These are phyloP conservation scores for Motacilla tschutschensis DNA, from an alignment of 2,113 vertebrate genomes.

Conservation along the genomic window DNA sequence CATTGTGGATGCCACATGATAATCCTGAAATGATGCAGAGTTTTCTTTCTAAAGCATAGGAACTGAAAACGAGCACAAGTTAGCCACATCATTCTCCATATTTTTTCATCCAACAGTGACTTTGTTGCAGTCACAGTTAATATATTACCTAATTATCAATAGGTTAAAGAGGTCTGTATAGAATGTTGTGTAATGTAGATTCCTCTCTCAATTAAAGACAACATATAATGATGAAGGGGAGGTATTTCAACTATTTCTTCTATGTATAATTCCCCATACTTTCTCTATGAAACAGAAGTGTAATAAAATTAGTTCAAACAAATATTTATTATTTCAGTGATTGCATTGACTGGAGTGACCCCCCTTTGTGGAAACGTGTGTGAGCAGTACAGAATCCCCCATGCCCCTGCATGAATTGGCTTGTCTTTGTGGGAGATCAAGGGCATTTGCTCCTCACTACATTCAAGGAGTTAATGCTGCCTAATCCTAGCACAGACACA, in stretches of 20 bases:
- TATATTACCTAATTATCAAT: background rate
- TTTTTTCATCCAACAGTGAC: background rate
- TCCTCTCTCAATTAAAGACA: background rate
- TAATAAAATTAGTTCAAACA: background rate
- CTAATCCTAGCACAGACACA: background rate
- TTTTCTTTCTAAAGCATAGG: constrained; percentile 6
- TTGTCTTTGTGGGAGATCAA: background rate
- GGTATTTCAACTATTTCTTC: background rate
- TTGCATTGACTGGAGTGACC: background rate
- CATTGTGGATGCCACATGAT: background rate
- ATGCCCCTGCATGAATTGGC: background rate
- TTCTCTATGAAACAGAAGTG: background rate
- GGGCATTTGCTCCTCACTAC: background rate
- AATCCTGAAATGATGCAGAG: background rate
- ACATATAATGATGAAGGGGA: background rate
- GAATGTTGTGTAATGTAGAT: background rate
- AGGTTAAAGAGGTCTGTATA: background rate
- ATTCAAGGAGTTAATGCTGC: background rate
- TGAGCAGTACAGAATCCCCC: background rate
- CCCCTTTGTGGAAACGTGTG: background rate
- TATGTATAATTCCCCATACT: background rate
- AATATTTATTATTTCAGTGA: background rate
- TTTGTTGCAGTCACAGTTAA: background rate
- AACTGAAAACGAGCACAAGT: background rate
- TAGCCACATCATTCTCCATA: background rate